Evolutionary conservation across 1,140 invertebrate species (phyloP), one percentile per base, ranked within the genome.

Genomic region (Aphaenogaster floridana): DNA sequence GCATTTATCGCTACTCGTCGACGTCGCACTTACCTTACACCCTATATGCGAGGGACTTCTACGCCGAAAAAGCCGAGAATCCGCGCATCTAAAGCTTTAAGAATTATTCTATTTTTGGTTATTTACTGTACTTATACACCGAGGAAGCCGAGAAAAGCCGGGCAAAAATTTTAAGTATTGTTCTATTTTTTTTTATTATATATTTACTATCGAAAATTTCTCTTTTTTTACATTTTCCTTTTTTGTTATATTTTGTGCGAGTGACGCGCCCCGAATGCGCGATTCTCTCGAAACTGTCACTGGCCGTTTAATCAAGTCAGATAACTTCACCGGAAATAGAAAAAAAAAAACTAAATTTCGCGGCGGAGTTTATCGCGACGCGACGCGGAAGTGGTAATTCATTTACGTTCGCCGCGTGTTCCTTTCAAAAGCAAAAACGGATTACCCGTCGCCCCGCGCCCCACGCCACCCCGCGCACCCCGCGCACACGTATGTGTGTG

Each of bases 391-490:
- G 54, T 21, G 54, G 17, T 74, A 21, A 74, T 83, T 83, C 69
- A 59, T 59, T 80, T 80, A n/a, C 48, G 66, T 48, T 59, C 42
- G 42, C 52, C 42, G 54, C 52, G 54, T 36, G 54, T 61, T 74
- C n/a, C 28, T 59, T 83, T 83, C 54, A 15, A 17, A 36, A 42
- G 54, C 54, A 74, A 84, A 74, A 83, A 59, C n/a, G 69, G 28
- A 84, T 84, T 84, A 74, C 28, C 42, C 28, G 15, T 45, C 17
- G 11, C 6, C 28, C 7, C 36, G 11, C 11, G 6, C 42, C 13
- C n/a, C 66, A 11, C 2, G 0, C 21, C 66, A 1, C 13, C 42
- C 2, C 42, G 0, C 48, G 17, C n/a, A 21, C 1, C 39, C 57
- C 36, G 15, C 9, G 17, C 69, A 13, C 39, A 76, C 34, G 17